Evolutionary conservation across 2,888 invertebrate genomes (phyloP).

Genomic region (Trichopria drosophilae): DNA sequence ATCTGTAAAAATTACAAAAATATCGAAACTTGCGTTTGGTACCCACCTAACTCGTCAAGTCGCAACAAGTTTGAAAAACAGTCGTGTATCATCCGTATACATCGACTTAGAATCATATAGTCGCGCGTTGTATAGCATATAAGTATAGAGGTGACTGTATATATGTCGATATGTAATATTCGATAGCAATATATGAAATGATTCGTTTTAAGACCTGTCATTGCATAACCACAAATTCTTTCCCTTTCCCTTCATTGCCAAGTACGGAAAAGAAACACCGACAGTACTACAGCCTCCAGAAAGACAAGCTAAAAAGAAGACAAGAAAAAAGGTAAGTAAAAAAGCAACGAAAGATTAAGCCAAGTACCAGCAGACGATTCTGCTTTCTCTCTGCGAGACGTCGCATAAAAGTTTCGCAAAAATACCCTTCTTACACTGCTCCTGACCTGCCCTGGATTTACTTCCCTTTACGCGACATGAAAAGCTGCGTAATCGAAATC

Average conservation of each 20-base stretch:
- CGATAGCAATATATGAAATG: constrained; percentile 47
- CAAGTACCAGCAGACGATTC: constrained; percentile 19
- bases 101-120: no score
- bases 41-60: no score
- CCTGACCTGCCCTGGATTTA: constrained; percentile 13
- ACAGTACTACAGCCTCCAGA: not conserved
- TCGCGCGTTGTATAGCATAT: constrained; percentile 47
- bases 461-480: constrained; percentile 4
- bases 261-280: constrained; percentile 17
- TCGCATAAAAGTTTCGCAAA: constrained; percentile 33
- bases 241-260: constrained; percentile 1
- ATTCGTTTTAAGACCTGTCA: constrained; percentile 37
- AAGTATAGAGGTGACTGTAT: constrained; percentile 53
- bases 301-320: constrained; percentile 18
- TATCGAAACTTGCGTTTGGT: no score
- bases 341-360: constrained; percentile 14
- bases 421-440: constrained; percentile 31
- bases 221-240: not conserved
- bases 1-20: no score
- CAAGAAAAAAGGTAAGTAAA: constrained; percentile 17
- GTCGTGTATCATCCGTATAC: no score
- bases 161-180: constrained; percentile 58
- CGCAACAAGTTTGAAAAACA: no score
- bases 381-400: constrained; percentile 36
- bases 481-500: constrained; percentile 32